Evolutionary conservation across 2,797 vertebrate species (phyloP).

Genomic region (Hydrocynus forskahlii): DNA sequence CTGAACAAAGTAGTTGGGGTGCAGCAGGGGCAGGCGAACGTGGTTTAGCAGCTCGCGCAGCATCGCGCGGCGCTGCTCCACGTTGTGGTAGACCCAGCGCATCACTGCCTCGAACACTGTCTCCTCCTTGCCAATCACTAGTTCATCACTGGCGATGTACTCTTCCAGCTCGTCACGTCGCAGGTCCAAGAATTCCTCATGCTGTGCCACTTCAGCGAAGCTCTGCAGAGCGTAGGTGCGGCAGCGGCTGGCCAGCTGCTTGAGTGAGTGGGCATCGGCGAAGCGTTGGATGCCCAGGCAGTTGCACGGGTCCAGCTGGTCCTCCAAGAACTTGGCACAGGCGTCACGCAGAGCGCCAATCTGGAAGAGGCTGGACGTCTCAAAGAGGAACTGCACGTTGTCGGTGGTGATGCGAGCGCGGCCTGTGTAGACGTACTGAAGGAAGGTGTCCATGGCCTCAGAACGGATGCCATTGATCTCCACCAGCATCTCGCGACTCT

Average conservation of each 20-base stretch:
- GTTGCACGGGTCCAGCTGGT: conserved; percentile 97
- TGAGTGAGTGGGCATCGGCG: conserved; percentile 91
- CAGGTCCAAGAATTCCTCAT: conserved; percentile 95
- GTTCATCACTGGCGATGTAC: conserved; percentile 91
- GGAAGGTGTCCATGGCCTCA: conserved; percentile 96
- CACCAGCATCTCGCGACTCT: conserved; percentile 96
- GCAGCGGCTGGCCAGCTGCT: conserved; percentile 92
- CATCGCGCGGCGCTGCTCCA: conserved; percentile 85
- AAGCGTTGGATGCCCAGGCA: conserved; percentile 97
- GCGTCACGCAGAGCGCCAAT: conserved; percentile 90
- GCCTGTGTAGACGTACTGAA: conserved; percentile 95
- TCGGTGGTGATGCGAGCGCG: conserved; percentile 96
- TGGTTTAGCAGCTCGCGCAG: conserved; percentile 91
- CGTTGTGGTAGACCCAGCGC: conserved; percentile 92
- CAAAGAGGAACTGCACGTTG: conserved; percentile 96
- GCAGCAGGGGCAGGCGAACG: conserved; percentile 91
- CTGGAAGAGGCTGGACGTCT: conserved; percentile 97
- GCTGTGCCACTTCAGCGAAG: conserved; percentile 92
- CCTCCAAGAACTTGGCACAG: conserved; percentile 96
- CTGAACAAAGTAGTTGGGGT: conserved; percentile 98
- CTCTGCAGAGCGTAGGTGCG: conserved; percentile 87
- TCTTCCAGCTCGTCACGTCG: conserved; percentile 92
- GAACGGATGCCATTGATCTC: conserved; percentile 98
- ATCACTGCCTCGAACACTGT: conserved; percentile 95
- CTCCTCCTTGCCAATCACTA: conserved; percentile 92